Conservation (phyloP, 1,140 invertebrate genomes). For the Hyphantria cunea region DNA sequence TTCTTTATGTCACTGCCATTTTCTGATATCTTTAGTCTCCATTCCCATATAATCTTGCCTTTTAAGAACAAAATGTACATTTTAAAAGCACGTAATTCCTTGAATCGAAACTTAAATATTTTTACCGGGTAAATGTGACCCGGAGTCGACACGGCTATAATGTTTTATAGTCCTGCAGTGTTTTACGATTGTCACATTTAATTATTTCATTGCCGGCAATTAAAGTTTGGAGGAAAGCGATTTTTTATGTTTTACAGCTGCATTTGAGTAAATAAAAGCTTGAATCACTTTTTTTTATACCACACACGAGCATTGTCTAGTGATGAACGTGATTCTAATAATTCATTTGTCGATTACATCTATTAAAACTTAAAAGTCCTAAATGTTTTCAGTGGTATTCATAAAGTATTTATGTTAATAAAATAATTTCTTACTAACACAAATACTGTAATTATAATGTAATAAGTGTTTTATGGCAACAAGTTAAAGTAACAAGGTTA, state of each 20-base stretch:
- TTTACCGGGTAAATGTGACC: constrained; percentile 38
- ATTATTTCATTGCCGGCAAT: constrained; percentile 79
- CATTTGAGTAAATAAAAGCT: constrained; percentile 77
- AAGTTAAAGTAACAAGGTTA: too few relatives aligned
- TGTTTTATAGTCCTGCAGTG: constrained; percentile 70
- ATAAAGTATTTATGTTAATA: too few relatives aligned
- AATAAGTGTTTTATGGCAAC: too few relatives aligned
- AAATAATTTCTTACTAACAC: too few relatives aligned
- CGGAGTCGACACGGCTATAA: constrained; percentile 53
- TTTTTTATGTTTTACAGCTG: constrained; percentile 78
- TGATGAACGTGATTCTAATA: constrained; percentile 43
- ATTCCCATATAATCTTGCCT: too few relatives aligned
- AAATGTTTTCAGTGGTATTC: too few relatives aligned
- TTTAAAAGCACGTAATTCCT: constrained; percentile 22
- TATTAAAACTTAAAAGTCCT: too few relatives aligned
- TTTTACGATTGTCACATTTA: constrained; percentile 81
- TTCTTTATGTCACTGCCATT: too few relatives aligned
- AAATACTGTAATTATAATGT: too few relatives aligned
- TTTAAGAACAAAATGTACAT: constrained; percentile 6
- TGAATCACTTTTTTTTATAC: constrained; percentile 70
- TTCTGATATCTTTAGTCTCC: too few relatives aligned
- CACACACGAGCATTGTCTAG: constrained; percentile 73
- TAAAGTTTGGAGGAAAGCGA: constrained; percentile 75
- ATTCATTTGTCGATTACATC: constrained; percentile 6
- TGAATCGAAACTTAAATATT: constrained; percentile 22